Base-by-base conservation (phyloP, 1,140 invertebrate species). In the Papilio helenus region DNA sequence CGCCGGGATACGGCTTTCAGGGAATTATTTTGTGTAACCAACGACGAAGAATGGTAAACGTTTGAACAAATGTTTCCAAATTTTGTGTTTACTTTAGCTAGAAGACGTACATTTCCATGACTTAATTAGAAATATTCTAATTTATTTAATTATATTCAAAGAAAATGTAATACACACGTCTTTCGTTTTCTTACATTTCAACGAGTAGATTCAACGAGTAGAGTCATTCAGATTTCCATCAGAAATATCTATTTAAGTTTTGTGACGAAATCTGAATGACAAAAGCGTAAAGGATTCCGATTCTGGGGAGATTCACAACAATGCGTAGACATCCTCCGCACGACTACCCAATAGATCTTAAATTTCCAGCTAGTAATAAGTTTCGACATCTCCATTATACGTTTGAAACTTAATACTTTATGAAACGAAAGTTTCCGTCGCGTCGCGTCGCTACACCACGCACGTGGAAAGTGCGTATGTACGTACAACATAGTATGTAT, bases 341-440 rank as follows among this genome's bases (percentile, higher is more conserved):
- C 23, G 23, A 26, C 58, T 68, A 7, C 12, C 26, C 12, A 29
- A 29, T 29, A 29, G 12, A 34, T 29, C 61, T 68, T 26, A 23
- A 26, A 20, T 58, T 61, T 26, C 10, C 20, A 61, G 23, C 9
- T 26, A 61, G 23, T 61, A 61, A 26, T 26, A 26, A 61, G 9
- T 68, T 68, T 68, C 14, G 26, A 29, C 14, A 16, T 18, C 23
- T 20, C 18, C 3, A 44, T 72, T 44, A 20, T 42, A 72, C 12
- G 12, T 72, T 44, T 20, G 42, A 72, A 72, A 42, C 16, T 44
- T 20, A 72, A 42, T 72, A 42, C 34, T 39, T 39, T 39, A 39
- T 72, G 71, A 39, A 72, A 44, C 10, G 72, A 73, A 49, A 73
- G 39, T 74, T 74, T 74, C 20, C 72, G 72, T 8, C 10, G 44